These are phyloP conservation scores for fruit fly (Drosophila melanogaster) DNA, from an alignment of 1,140 invertebrate genomes.

Conservation along the genomic window Release_6_plus_ISO1_MT NT_033777.3:26789001-26789500, in stretches of 20 bases:
- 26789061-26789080: slow-evolving; percentile 36
- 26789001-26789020: slow-evolving; percentile 57
- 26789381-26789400: background rate
- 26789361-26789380: background rate
- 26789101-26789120: slow-evolving; percentile 13
- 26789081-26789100: background rate
- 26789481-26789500: background rate
- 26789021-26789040: slow-evolving; percentile 72
- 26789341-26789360: background rate
- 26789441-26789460: background rate
- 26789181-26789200: slow-evolving; percentile 30
- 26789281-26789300: background rate
- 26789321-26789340: background rate
- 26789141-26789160: slow-evolving; percentile 67
- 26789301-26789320: background rate
- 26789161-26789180: slow-evolving; percentile 52
- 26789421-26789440: background rate
- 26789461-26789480: background rate
- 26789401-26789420: background rate
- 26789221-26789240: slow-evolving; percentile 32
- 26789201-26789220: slow-evolving; percentile 2
- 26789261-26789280: slow-evolving; percentile 28
- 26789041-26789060: slow-evolving; percentile 60
- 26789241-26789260: slow-evolving; percentile 37
- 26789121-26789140: slow-evolving; percentile 70